phyloP scores from a whole-genome alignment of 2,797 vertebrate species.

The Rhinogobio ventralis region DNA sequence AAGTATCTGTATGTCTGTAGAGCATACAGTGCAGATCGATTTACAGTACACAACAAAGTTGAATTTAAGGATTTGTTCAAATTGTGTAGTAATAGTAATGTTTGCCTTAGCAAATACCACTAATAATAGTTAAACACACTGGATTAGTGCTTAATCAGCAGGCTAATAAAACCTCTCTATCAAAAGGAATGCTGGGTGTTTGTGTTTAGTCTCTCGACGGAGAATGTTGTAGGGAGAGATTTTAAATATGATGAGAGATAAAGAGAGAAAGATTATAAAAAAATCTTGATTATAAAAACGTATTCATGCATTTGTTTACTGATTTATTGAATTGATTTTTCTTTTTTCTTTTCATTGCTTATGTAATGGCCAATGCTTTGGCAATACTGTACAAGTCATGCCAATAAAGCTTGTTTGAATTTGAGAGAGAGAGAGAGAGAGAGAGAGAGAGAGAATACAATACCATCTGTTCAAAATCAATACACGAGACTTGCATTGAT shows the following conservation, averaged over 20 bases:
- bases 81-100: not conserved
- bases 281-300: too few relatives aligned
- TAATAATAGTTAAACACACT: not conserved
- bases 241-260: slow-evolving; percentile 67
- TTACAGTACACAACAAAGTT: not conserved
- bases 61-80: not conserved
- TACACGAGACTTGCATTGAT: slow-evolving; percentile 69
- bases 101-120: not conserved
- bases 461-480: slow-evolving; percentile 72
- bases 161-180: not conserved
- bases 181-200: slow-evolving; percentile 15
- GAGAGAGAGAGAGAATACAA: slow-evolving; percentile 64
- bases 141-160: not conserved
- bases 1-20: not conserved
- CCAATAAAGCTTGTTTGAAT: too few relatives aligned
- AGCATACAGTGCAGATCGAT: not conserved
- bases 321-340: too few relatives aligned
- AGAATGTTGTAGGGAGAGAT: slow-evolving; percentile 62
- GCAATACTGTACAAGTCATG: too few relatives aligned
- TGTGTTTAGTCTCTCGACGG: slow-evolving; percentile 22
- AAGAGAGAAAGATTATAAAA: too few relatives aligned
- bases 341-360: too few relatives aligned
- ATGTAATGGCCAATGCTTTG: too few relatives aligned
- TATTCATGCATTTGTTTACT: too few relatives aligned
- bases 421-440: slow-evolving; percentile 72